Evolutionary conservation across 2,888 invertebrate species (phyloP), one percentile per base, ranked within the genome.

Genomic region (Thymelicus sylvestris): DNA sequence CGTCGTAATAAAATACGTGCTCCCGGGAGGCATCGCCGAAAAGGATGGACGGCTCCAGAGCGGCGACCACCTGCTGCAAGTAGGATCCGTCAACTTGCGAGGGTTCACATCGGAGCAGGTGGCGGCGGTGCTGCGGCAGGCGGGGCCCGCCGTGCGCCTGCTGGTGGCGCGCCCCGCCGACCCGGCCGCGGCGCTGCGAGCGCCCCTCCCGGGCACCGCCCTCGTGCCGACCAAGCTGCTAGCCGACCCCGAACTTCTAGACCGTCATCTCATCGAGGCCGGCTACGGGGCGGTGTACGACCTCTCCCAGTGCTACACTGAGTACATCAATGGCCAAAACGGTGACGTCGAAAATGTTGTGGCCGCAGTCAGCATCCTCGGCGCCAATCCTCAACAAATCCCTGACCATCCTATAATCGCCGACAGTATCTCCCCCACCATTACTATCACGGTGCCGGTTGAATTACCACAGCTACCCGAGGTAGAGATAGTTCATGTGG

Each of bases 101-200:
- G 99, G 99, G 73, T 98, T 99, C 95, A 98, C 98, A 74, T 98
- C 98, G 67, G 99, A 99, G 90, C 98, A 98, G 92, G 98, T 99
- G 52, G 94, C 94, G 13, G 88, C 94, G 12, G 94, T 94, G 75
- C 90, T 97, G 77, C 94, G 97, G 6, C 97, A 97, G 89, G 96
- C 97, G 19, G 97, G 97, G 50, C 96, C 96, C 50, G 95, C 96
- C 78, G 98, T 99, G 81, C 96, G 98, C 72, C 96, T 99, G 85
- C 96, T 99, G 77, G 99, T 99, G 71, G 99, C 99, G 57, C 95
- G 99, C 76, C 98, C 98, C 44, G 96, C 98, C 57, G 98, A 98
- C 88, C 97, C 98, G n/a, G 96, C 97, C 62, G 95, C 97, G 50
- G 95, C 96, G 41, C 96, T 97, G 81, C 96, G 96, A 81, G 95